Percentiles rank a stretch among this genome's conserved stretches.
These are phyloP conservation scores for Sminthurinus aureus DNA, from an alignment of 2,888 invertebrate genomes.

Conservation along the genomic window DNA sequence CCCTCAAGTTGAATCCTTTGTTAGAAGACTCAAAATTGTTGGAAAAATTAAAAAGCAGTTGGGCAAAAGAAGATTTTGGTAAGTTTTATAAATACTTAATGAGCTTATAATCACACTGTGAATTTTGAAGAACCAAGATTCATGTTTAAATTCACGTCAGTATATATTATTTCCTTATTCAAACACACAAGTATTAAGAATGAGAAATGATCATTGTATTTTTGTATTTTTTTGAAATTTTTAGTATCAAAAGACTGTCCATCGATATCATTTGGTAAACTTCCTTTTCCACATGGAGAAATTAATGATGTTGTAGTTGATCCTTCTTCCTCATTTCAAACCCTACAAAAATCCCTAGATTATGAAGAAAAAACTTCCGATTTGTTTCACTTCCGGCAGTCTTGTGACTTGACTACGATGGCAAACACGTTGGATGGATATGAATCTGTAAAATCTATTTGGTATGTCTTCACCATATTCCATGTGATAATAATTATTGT, in stretches of 20 bases:
- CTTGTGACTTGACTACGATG: constrained; percentile 52
- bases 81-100: neutral
- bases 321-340: constrained; percentile 34
- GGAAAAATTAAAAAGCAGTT: constrained; percentile 4
- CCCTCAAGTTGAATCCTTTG: neutral
- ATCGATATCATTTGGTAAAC: neutral
- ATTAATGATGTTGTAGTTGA: constrained; percentile 49
- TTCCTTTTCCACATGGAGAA: constrained; percentile 52
- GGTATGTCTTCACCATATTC: constrained; percentile 34
- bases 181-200: too few species aligned
- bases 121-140: too few species aligned
- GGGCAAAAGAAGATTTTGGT: constrained; percentile 21
- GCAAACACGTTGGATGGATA: constrained; percentile 15
- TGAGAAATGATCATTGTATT: neutral
- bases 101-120: too few species aligned
- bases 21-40: constrained; percentile 28
- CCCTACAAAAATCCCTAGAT: constrained; percentile 39
- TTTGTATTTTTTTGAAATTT: neutral
- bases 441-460: constrained; percentile 46
- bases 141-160: too few species aligned
- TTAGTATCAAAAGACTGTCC: constrained; percentile 17
- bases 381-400: constrained; percentile 57
- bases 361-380: constrained; percentile 54
- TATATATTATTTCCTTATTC: too few species aligned
- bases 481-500: too few species aligned